Base-by-base conservation (phyloP, 2,113 vertebrate species). In the Daubentonia madagascariensis region DNA sequence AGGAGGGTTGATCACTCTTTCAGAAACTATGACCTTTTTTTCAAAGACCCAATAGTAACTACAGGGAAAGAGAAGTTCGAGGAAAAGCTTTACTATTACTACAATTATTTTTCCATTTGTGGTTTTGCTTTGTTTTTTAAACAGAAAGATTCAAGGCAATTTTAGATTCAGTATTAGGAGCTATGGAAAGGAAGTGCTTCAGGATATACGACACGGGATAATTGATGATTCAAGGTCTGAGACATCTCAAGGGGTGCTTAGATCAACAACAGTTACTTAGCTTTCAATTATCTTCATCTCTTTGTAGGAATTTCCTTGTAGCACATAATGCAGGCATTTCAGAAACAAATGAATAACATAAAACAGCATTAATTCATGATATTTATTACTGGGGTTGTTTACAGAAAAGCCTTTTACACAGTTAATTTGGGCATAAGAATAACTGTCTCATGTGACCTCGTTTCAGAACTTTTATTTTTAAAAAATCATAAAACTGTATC, bases 321-420 rank as follows among this genome's bases (percentile, higher is more conserved):
- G 14, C n/a, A 68, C 3, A 6, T 11, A 43, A 43, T 2, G 14
- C 11, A 8, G 7, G 25, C 22, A 91, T 30, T 76, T 80, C 11
- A 30, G 37, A 73, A 89, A 86, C 30, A 92, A 97, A 95, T 1
- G 13, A 97, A 76, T 32, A 90, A 90, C 30, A 73, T 30, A 63
- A 57, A 85, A 59, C 59, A 63, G 1, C 68, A 75, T 98, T 81
- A 98, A 97, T 97, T 98, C 97, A 98, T 98, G 94, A 85, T 98
- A 95, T 99, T 99, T 99, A 99, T 99, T 99, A 98, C 94, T 95
- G 95, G 98, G 98, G 97, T 88, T 98, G 98, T 98, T 98, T 98
- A 98, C 98, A 98, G 98, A 98, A 99, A 99, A 99, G 83, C 98
- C 97, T 98, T 97, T 98, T 81, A 85, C 92, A 97, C 97, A 93